Evolutionary conservation across 2,888 invertebrate genomes (phyloP).

Genomic region (Tanypteryx hageni): DNA sequence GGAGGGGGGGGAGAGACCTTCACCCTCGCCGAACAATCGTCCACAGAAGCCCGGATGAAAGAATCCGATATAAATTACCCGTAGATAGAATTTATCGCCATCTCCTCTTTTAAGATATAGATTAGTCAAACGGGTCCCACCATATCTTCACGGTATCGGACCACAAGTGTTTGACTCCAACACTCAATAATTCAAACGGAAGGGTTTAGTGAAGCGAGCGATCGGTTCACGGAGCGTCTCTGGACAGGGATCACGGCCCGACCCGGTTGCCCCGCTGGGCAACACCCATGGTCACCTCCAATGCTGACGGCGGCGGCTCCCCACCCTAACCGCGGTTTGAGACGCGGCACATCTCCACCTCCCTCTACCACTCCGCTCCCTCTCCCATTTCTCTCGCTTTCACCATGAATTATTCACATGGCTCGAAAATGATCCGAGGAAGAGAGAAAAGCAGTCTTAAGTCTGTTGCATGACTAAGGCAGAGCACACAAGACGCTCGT

Average conservation of each 20-base stretch:
- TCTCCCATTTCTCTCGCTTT: neutral
- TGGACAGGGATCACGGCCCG: neutral
- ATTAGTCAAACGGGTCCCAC: neutral
- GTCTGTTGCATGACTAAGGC: neutral
- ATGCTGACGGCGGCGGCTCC: neutral
- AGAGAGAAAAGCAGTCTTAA: neutral
- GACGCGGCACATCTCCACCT: neutral
- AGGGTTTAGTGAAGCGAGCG: constrained; percentile 30
- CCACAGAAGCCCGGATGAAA: no score
- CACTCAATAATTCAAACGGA: constrained; percentile 40
- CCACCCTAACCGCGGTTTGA: constrained; percentile 5
- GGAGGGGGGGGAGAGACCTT: no score
- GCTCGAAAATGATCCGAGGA: neutral
- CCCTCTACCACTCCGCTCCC: neutral
- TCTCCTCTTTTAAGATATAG: no score
- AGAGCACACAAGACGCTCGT: neutral
- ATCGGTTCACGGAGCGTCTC: neutral
- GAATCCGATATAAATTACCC: neutral
- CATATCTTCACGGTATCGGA: no score
- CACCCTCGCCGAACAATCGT: no score
- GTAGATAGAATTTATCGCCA: neutral
- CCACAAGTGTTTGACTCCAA: neutral
- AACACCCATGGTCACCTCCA: constrained; percentile 5
- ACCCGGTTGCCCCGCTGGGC: neutral
- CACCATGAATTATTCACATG: constrained; percentile 37